A percentile compares a stretch with the other conserved stretches of the same genome.
Conservation (phyloP, 1,140 invertebrate genomes). For the Anoplophora glabripennis region DNA sequence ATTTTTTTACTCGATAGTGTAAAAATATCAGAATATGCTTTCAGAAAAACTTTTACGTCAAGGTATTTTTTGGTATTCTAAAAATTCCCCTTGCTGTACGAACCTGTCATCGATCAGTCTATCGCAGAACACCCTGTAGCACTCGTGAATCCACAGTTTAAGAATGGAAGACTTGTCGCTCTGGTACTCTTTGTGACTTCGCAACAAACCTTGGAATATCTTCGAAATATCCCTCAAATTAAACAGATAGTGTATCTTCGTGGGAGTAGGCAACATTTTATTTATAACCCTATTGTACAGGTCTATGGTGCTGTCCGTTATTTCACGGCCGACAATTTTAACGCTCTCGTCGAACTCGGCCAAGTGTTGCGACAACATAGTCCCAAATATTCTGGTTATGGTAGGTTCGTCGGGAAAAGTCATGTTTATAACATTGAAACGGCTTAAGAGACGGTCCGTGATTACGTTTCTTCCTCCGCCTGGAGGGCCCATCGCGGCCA, state of each 20-base stretch:
- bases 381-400: conserved; percentile 76
- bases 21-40: not conserved
- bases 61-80: too few species aligned
- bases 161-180: conserved; percentile 67
- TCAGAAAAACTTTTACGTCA: not conserved
- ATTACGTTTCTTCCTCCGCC: conserved; percentile 77
- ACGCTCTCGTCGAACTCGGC: conserved; percentile 73
- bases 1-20: not conserved
- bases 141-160: conserved; percentile 81
- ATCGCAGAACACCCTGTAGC: conserved; percentile 78
- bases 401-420: conserved; percentile 75
- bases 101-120: conserved; percentile 73
- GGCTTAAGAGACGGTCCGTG: conserved; percentile 69
- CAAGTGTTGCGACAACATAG: conserved; percentile 78
- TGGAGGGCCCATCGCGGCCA: conserved; percentile 76
- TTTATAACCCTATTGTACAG: conserved; percentile 68
- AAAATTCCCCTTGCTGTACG: conserved; percentile 34
- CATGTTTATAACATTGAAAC: conserved; percentile 80
- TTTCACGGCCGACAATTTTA: conserved; percentile 59
- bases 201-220: conserved; percentile 69
- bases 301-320: conserved; percentile 68
- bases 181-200: conserved; percentile 71
- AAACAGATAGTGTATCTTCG: conserved; percentile 86
- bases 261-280: conserved; percentile 78
- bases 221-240: conserved; percentile 84